phyloP scores from a whole-genome alignment of 1,140 invertebrate genomes.

The Zaprionus lachaisei region DNA sequence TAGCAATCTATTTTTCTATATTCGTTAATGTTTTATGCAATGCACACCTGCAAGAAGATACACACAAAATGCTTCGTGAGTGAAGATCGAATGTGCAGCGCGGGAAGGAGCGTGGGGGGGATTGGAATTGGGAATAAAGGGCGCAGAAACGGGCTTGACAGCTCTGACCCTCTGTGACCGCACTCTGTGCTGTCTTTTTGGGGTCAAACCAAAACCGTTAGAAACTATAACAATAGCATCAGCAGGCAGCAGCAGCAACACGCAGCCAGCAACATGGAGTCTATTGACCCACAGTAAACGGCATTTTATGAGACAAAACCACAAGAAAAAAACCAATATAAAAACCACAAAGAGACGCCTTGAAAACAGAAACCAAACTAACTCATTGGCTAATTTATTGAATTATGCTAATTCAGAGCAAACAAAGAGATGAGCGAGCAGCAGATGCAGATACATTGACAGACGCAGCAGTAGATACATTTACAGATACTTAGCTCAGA shows the following conservation, averaged over 20 bases:
- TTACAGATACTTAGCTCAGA: neutral
- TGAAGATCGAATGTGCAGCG: slow-evolving; percentile 34
- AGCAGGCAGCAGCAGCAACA: slow-evolving; percentile 9
- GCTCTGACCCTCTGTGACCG: neutral
- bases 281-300: slow-evolving; percentile 50
- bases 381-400: slow-evolving; percentile 75
- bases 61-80: slow-evolving; percentile 47
- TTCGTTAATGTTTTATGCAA: neutral
- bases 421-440: slow-evolving; percentile 37
- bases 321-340: slow-evolving; percentile 9
- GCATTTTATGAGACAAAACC: slow-evolving; percentile 22
- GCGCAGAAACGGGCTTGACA: neutral
- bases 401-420: slow-evolving; percentile 56
- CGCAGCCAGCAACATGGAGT: slow-evolving; percentile 14
- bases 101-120: neutral
- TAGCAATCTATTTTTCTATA: slow-evolving; percentile 13
- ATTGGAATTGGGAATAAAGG: neutral
- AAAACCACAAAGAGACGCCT: slow-evolving; percentile 25
- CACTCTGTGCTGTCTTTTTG: slow-evolving; percentile 5
- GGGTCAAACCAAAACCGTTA: slow-evolving; percentile 16
- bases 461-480: neutral
- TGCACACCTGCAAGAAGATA: slow-evolving; percentile 58
- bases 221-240: slow-evolving; percentile 37
- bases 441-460: neutral
- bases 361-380: slow-evolving; percentile 47